A percentile compares a stretch with the other conserved stretches of the same genome.
Conservation (phyloP, 2,797 vertebrate genomes). For the Antrozous pallidus region DNA sequence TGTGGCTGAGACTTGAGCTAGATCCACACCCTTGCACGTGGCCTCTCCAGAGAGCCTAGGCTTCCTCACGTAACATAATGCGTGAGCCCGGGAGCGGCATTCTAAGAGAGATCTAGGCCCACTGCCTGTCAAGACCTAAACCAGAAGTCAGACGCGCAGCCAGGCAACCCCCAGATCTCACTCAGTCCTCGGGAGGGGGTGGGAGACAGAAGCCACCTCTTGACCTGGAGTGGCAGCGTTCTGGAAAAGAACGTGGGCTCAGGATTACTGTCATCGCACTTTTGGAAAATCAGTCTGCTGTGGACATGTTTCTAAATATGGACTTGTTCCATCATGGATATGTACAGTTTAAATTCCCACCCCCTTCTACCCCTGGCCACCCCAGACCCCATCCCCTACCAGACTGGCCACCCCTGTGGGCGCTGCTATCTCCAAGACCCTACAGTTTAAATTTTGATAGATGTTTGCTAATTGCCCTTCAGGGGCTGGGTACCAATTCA, state of each 20-base stretch:
- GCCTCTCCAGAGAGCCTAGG: not conserved
- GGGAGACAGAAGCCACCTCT: not conserved
- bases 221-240: not conserved
- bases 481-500: not conserved
- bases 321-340: not conserved
- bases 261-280: not conserved
- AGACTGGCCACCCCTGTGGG: too few relatives aligned
- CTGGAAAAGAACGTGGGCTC: not conserved
- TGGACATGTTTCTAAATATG: not conserved
- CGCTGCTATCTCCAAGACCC: too few relatives aligned
- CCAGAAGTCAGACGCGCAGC: not conserved
- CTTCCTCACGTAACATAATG: not conserved
- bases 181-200: rapidly evolving
- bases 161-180: not conserved
- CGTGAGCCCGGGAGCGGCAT: not conserved
- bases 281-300: not conserved
- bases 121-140: not conserved
- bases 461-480: too few relatives aligned
- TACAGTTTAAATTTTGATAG: not conserved
- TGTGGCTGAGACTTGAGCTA: not conserved
- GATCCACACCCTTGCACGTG: not conserved
- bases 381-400: too few relatives aligned
- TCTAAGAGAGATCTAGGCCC: not conserved
- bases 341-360: not conserved
- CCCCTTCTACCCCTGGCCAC: too few relatives aligned